These are phyloP conservation scores for Lordiphosa clarofinis DNA, from an alignment of 1,140 invertebrate genomes.

Conservation along the genomic window DNA sequence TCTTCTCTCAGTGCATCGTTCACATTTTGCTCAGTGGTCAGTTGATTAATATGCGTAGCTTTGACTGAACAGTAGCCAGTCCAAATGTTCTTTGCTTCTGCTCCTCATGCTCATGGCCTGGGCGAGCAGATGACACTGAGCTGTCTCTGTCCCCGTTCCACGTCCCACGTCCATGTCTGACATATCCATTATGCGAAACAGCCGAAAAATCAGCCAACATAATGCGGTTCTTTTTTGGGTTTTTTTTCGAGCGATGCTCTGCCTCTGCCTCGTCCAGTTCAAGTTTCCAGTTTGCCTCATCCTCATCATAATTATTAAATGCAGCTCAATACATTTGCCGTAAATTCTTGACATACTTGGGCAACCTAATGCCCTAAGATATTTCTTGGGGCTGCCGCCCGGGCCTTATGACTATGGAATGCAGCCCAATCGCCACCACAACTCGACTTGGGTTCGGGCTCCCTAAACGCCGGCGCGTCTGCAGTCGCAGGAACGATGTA, in stretches of 20 bases:
- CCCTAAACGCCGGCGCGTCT: conserved; percentile 72
- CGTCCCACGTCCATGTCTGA: conserved; percentile 30
- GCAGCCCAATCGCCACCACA: conserved; percentile 67
- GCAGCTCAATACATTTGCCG: conserved; percentile 77
- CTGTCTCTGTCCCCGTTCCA: conserved; percentile 16
- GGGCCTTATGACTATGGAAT: conserved; percentile 73
- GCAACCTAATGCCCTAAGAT: conserved; percentile 68
- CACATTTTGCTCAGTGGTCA: conserved; percentile 3
- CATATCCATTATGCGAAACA: conserved; percentile 68
- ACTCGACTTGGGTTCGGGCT: conserved; percentile 15
- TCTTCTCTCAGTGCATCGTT: background rate
- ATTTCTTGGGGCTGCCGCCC: conserved; percentile 45
- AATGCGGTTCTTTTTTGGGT: conserved; percentile 26
- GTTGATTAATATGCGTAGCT: conserved; percentile 50
- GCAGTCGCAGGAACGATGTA: conserved; percentile 60
- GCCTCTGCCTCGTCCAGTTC: background rate
- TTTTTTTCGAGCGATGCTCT: conserved; percentile 1
- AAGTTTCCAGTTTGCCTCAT: conserved; percentile 10
- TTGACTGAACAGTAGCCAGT: conserved; percentile 44
- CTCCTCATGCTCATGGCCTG: conserved; percentile 19
- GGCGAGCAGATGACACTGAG: conserved; percentile 51
- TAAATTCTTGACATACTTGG: conserved; percentile 61
- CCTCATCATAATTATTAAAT: conserved; percentile 74
- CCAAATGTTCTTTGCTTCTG: conserved; percentile 22
- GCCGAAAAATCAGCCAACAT: conserved; percentile 36